Percentiles rank a stretch among this genome's conserved stretches.
Evolutionary conservation across 2,888 invertebrate genomes (phyloP).

Genomic region (Leucoma salicis): DNA sequence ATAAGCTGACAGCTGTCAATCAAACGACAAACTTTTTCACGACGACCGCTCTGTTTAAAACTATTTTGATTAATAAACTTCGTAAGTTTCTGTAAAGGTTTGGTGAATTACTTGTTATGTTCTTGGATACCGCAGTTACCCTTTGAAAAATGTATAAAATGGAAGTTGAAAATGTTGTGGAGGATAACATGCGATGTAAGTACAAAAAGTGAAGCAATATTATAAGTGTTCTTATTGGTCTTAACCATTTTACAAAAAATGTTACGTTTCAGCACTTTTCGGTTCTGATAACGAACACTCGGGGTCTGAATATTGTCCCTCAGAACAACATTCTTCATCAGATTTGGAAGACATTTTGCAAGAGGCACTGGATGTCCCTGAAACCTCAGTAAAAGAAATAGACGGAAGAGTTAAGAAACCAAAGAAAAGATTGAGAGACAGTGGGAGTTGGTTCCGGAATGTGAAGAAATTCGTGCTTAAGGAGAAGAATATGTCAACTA

Average conservation of each 20-base stretch:
- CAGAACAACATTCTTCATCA: conserved; percentile 6
- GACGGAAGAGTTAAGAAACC: not conserved
- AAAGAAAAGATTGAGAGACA: conserved; percentile 10
- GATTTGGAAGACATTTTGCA: conserved; percentile 2
- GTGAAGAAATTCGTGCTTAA: conserved; percentile 7
- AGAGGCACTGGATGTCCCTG: not conserved
- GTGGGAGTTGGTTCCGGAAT: conserved; percentile 8
- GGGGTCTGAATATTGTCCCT: conserved; percentile 10
- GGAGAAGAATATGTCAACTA: conserved; percentile 12
- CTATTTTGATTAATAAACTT: not conserved
- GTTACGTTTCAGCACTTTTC: conserved; percentile 3
- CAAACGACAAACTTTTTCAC: not conserved
- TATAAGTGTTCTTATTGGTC: not conserved
- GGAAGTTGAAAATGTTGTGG: conserved; percentile 2
- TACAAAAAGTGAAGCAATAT: conserved; percentile 2
- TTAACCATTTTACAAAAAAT: not conserved
- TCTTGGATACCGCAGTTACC: not conserved
- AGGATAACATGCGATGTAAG: conserved; percentile 7
- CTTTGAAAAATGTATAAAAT: not conserved
- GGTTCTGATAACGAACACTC: conserved; percentile 11
- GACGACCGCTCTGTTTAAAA: not conserved
- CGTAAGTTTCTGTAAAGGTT: not conserved
- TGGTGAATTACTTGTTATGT: not conserved
- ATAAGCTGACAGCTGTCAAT: not conserved
- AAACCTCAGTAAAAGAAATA: not conserved